Conservation (phyloP, 2,797 vertebrate genomes). For the Alosa sapidissima region DNA sequence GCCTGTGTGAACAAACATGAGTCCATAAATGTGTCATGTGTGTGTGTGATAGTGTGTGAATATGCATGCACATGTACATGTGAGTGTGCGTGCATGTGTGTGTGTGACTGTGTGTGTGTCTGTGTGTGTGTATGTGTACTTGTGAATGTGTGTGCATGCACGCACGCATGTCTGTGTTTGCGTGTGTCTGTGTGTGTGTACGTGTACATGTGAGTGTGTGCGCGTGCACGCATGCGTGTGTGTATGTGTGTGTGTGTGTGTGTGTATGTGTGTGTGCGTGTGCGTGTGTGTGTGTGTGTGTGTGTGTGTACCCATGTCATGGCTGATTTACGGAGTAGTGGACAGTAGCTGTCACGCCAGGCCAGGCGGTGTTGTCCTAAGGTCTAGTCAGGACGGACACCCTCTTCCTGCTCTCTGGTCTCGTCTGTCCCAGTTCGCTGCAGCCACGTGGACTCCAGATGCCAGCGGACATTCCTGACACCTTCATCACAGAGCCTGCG, state of each 20-base stretch:
- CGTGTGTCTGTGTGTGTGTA: background rate
- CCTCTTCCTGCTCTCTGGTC: conserved; percentile 34
- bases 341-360: conserved; percentile 58
- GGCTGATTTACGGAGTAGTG: conserved; percentile 64
- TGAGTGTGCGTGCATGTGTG: background rate
- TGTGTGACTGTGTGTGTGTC: background rate
- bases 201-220: background rate
- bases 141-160: background rate
- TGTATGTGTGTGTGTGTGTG: background rate
- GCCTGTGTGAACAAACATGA: background rate
- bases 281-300: conserved; percentile 14
- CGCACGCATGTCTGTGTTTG: background rate
- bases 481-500: conserved; percentile 57
- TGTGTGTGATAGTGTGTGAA: background rate
- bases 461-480: conserved; percentile 65
- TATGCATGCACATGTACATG: background rate
- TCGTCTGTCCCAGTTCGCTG: conserved; percentile 9
- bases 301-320: conserved; percentile 31
- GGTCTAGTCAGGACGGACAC: conserved; percentile 64
- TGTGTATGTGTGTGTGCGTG: background rate
- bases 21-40: background rate
- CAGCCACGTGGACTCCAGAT: conserved; percentile 71
- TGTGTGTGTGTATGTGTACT: background rate
- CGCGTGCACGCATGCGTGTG: background rate
- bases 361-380: conserved; percentile 68